These are phyloP conservation scores for Microcebus tavaratra DNA, from an alignment of 2,113 vertebrate species.

Conservation along the genomic window DNA sequence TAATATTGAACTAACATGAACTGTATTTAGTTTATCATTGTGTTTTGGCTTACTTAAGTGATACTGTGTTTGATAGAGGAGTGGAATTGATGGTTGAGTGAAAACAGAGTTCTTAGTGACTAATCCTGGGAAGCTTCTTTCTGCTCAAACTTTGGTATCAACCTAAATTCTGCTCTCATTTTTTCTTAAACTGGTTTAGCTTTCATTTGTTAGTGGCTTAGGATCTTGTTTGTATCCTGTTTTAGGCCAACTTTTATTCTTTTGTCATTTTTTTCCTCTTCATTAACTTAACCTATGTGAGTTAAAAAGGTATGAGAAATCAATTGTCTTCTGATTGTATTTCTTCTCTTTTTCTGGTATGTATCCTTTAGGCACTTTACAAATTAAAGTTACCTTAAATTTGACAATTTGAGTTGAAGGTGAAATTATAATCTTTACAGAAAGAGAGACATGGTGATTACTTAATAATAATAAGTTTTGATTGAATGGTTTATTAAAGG, in stretches of 20 bases:
- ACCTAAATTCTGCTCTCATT: background rate
- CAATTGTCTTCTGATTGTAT: background rate
- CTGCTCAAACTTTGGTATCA: background rate
- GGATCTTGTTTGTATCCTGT: conserved; percentile 6
- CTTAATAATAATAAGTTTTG: conserved; percentile 14
- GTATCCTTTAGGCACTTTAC: background rate
- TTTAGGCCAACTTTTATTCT: background rate
- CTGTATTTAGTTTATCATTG: background rate
- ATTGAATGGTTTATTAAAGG: background rate
- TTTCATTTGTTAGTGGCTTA: background rate
- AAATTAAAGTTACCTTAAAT: background rate
- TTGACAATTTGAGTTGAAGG: background rate
- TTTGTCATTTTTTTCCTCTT: background rate
- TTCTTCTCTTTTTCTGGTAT: conserved; percentile 7
- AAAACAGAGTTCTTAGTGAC: background rate
- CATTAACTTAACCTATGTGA: background rate
- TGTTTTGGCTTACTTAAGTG: conserved; percentile 1
- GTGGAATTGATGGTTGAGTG: background rate
- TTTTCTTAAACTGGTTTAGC: background rate
- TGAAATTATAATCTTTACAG: conserved; percentile 22
- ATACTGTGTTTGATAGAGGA: background rate
- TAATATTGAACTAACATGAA: background rate
- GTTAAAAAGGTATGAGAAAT: conserved; percentile 23
- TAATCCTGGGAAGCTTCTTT: background rate
- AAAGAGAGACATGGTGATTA: background rate